phyloP scores from a whole-genome alignment of 2,113 vertebrate species.

The Carassius carassius region DNA sequence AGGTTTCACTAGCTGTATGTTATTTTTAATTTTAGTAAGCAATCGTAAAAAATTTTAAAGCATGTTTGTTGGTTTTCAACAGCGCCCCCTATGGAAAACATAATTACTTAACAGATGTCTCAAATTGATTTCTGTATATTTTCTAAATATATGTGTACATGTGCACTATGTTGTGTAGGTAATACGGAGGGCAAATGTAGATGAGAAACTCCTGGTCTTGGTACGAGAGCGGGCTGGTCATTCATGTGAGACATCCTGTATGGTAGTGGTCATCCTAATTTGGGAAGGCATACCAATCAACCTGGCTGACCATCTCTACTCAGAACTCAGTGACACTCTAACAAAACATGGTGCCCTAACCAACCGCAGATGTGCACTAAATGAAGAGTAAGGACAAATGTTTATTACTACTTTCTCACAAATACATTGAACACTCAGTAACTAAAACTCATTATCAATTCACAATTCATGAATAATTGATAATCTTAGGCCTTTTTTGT shows the following conservation, averaged over 20 bases:
- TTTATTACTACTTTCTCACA: not conserved
- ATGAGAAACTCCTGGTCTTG: slow-evolving; percentile 93
- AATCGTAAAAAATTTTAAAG: not conserved
- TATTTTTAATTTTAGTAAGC: no score
- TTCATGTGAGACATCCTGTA: slow-evolving; percentile 85
- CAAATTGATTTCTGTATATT: not conserved
- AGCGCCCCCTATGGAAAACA: slow-evolving; percentile 27
- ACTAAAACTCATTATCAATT: not conserved
- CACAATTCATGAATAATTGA: not conserved
- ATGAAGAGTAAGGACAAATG: slow-evolving; percentile 88
- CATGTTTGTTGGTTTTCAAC: not conserved
- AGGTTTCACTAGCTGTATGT: no score
- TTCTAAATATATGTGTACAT: not conserved
- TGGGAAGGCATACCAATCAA: slow-evolving; percentile 89
- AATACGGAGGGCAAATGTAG: slow-evolving; percentile 82
- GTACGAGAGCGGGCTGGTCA: slow-evolving; percentile 90
- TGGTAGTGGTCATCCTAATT: slow-evolving; percentile 90
- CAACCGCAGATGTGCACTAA: slow-evolving; percentile 90
- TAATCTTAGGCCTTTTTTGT: not conserved
- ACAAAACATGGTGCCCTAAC: slow-evolving; percentile 86
- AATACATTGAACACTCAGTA: not conserved
- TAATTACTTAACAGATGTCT: not conserved
- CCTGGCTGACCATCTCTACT: slow-evolving; percentile 87
- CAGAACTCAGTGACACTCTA: slow-evolving; percentile 85
- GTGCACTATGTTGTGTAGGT: slow-evolving; percentile 75